A percentile compares a stretch with the other conserved stretches of the same genome.
These are phyloP conservation scores for Bovichtus variegatus DNA, from an alignment of 2,797 vertebrate species.

Conservation along the genomic window DNA sequence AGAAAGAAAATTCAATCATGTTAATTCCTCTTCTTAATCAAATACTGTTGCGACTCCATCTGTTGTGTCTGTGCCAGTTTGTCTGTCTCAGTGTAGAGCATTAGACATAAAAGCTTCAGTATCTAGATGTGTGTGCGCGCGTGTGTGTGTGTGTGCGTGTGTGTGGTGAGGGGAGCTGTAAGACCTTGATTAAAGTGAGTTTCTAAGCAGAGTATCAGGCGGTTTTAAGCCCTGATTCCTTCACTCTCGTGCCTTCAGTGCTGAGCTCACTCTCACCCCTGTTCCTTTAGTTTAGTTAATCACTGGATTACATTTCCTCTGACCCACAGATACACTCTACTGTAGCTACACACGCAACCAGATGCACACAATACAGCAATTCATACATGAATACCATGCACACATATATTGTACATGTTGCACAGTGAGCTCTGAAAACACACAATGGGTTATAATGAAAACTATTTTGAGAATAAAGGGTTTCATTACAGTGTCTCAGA, in stretches of 20 bases:
- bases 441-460: neutral
- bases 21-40: conserved; percentile 74
- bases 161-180: conserved; percentile 9
- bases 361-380: neutral
- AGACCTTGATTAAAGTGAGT: conserved; percentile 78
- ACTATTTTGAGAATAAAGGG: neutral
- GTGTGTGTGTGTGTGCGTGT: neutral
- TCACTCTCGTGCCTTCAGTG: conserved; percentile 47
- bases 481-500: conserved; percentile 10
- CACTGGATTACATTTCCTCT: conserved; percentile 71
- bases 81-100: conserved; percentile 38
- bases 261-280: conserved; percentile 39
- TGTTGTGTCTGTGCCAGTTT: conserved; percentile 50
- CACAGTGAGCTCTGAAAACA: neutral
- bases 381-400: neutral
- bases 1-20: conserved; percentile 61
- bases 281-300: conserved; percentile 76
- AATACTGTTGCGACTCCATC: conserved; percentile 69
- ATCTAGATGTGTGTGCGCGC: conserved; percentile 9
- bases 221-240: conserved; percentile 66
- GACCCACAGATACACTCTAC: conserved; percentile 54
- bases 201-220: conserved; percentile 69
- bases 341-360: conserved; percentile 24
- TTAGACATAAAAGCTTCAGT: conserved; percentile 45
- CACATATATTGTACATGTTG: neutral